Base-by-base conservation (phyloP, 2,797 vertebrate genomes). In the Esox masquinongy region DNA sequence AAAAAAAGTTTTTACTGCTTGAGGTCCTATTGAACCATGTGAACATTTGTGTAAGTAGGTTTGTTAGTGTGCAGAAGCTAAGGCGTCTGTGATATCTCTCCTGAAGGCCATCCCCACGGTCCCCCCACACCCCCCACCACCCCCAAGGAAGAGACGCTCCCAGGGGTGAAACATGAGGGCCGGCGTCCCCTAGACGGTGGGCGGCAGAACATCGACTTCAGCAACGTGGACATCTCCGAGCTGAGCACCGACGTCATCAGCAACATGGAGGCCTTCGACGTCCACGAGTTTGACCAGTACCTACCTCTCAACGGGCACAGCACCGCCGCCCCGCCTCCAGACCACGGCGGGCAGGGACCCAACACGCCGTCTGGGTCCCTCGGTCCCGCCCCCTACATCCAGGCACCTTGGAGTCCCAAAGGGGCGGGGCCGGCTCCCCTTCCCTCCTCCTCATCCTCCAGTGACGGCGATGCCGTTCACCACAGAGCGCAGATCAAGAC, bases 201-300 rank as follows among this genome's bases (percentile, higher is more conserved):
- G 22, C 95, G 97, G 0, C 96, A 97, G 89, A 97, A 97, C 93
- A 97, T 97, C 0, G 96, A 97, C 90, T 97, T 98, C 92, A 97
- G 96, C 84, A 95, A 97, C 4, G 94, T 97, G 86, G 97, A 98
- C 92, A 97, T 98, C 90, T 95, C 94, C 0, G 96, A 96, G 89
- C 92, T 98, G 75, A 97, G 96, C 92, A 96, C 93, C 0, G 96
- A 97, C 69, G 96, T 97, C 91, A 97, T 97, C 80, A 85, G 94
- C 89, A 95, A 94, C 92, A 97, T 97, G 76, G 96, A 95, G 49
- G 90, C 94, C 68, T 97, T 97, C 0, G 97, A 98, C 0, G 96
- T 97, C 36, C 95, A 95, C 0, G 97, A 98, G 88, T 95, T 97
- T 0, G 97, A 98, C 91, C 96, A 97, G 86, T 98, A 97, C 86